phyloP scores from a whole-genome alignment of 2,797 vertebrate species.

The Melanogrammus aeglefinus region DNA sequence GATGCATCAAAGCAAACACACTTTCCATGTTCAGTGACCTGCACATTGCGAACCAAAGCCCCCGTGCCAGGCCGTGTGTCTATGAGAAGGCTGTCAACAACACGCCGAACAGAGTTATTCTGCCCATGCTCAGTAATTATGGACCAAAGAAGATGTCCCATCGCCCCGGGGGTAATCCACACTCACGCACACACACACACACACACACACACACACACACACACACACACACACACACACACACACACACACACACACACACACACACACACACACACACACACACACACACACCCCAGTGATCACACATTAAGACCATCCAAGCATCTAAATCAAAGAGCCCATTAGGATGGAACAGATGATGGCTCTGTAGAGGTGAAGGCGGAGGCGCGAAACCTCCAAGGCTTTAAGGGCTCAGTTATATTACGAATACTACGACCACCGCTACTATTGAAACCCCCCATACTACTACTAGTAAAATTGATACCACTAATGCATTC shows the following conservation, averaged over 20 bases:
- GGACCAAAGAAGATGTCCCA: neutral
- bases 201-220: constrained; percentile 14
- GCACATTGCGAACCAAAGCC: too few relatives aligned
- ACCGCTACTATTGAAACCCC: neutral
- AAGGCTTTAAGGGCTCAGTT: neutral
- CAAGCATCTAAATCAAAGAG: constrained; percentile 21
- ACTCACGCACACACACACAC: constrained; percentile 3
- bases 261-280: neutral
- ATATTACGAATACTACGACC: neutral
- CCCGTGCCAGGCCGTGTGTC: neutral
- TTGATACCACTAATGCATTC: constrained; percentile 10
- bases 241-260: constrained; percentile 3
- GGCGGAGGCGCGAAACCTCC: neutral
- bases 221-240: constrained; percentile 8
- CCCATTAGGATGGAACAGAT: constrained; percentile 1
- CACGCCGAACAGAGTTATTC: neutral
- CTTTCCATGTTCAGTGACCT: too few relatives aligned
- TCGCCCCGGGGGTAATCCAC: neutral
- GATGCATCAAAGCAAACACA: neutral
- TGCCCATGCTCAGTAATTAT: neutral
- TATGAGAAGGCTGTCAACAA: neutral
- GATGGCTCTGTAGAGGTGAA: neutral
- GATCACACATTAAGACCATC: constrained; percentile 8
- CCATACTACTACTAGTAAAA: neutral
- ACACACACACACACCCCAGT: constrained; percentile 11